Base-by-base conservation (phyloP, 1,140 invertebrate genomes). In the Seison nebaliae region DNA sequence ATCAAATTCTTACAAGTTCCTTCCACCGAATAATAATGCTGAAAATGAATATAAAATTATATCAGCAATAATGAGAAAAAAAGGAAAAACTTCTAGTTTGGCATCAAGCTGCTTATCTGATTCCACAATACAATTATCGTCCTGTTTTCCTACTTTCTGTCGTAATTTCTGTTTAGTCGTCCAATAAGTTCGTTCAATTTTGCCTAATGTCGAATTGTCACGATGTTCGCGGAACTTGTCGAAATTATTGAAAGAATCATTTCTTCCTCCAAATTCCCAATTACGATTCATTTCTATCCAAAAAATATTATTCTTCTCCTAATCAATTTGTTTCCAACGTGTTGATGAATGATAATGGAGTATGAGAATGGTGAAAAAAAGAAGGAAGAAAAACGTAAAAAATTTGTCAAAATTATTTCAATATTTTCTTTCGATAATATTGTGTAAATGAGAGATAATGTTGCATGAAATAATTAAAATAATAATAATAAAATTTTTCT, bases 171-270 rank as follows among this genome's bases (percentile, higher is more conserved):
- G 84, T 53, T 93, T 94, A 3, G 86, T 91, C 20, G 91, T 74
- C 84, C 84, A 98, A 59, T 80, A 94, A 44, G 88, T 79, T 54
- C 86, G 77, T 54, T 91, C 79, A 69, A 88, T 74, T 54, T 76
- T 75, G 16, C 66, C 65, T 1, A 75, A 57, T 0, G 70, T 60
- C 21, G 68, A 69, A 29, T 58, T 57, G 41, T 65, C 61, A 34
- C 56, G 51, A 32, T 58, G 52, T 42, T 64, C 62, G 30, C 49
- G 44, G 44, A 54, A 52, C 28, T 53, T 49, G 43, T 62, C 61
- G 41, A 55, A 59, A 28, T 11, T 11, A 26, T 26, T 26, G 9
- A 11, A 11, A 3, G 24, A 26, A 3, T 2, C 12, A 8, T 11
- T 26, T 26, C 12, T 26, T 26, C 24, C 5, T 26, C 12, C 9